Conservation (phyloP, 2,797 vertebrate genomes). For the Leucoraja ocellata region DNA sequence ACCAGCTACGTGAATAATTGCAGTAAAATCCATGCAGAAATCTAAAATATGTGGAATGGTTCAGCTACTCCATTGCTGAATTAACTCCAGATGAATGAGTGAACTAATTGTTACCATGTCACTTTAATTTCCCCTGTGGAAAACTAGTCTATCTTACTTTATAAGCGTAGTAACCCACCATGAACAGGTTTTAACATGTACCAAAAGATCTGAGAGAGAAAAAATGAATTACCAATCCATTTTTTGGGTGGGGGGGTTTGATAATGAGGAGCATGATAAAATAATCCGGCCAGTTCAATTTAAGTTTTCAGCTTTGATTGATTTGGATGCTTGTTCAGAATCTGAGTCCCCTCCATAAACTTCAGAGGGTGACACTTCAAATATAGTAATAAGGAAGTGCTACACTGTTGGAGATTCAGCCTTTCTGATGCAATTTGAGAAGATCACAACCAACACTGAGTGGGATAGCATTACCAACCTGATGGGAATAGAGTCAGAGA, state of each 20-base stretch:
- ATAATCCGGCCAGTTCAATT: background rate
- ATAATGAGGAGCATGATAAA: background rate
- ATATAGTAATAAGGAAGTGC: too few species aligned
- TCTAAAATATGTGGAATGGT: background rate
- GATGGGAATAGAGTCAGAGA: too few species aligned
- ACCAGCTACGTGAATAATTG: background rate
- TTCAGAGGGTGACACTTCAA: background rate
- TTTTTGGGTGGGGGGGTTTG: background rate
- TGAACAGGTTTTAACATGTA: background rate
- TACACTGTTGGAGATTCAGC: background rate
- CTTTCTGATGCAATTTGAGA: background rate
- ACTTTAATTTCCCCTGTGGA: conserved; percentile 19
- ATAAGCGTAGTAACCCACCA: background rate
- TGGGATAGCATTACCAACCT: too few species aligned
- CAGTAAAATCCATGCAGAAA: background rate
- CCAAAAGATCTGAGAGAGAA: background rate
- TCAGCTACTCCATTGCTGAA: conserved; percentile 12
- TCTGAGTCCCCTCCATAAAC: background rate
- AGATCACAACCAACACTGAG: too few species aligned
- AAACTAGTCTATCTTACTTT: background rate
- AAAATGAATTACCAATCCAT: background rate
- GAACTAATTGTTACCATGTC: conserved; percentile 14
- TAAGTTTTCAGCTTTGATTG: background rate
- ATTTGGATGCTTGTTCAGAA: too few species aligned
- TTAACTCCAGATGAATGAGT: conserved; percentile 23